Conservation (phyloP, 2,113 vertebrate species). For the Ameiurus melas region DNA sequence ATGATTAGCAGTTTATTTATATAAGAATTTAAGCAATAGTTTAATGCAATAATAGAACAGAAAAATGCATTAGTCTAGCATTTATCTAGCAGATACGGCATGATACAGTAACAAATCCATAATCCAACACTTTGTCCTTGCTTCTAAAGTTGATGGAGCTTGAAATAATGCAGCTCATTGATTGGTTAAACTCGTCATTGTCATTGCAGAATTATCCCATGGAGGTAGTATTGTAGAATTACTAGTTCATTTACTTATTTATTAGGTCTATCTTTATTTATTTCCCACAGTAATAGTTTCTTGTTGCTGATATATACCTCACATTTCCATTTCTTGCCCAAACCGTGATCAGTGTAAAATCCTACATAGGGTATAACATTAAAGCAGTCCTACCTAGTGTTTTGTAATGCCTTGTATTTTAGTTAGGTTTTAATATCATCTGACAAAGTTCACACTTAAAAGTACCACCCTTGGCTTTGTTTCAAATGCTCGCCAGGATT, state of each 20-base stretch:
- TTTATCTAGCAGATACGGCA: background rate
- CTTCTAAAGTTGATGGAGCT: background rate
- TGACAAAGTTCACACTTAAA: background rate
- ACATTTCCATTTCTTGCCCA: no score
- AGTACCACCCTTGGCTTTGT: background rate
- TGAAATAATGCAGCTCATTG: no score
- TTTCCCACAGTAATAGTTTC: background rate
- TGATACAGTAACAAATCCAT: background rate
- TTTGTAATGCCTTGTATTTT: background rate
- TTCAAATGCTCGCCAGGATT: background rate
- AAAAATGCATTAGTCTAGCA: background rate
- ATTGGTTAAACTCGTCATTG: no score
- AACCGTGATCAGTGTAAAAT: background rate
- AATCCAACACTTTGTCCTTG: background rate
- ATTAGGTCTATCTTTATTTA: background rate
- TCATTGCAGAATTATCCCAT: no score
- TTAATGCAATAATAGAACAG: background rate
- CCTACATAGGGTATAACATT: background rate
- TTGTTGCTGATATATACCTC: no score
- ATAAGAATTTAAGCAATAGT: background rate
- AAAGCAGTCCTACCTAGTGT: background rate
- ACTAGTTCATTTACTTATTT: background rate
- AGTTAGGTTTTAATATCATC: background rate
- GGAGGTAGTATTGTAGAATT: background rate
- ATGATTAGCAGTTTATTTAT: background rate